Conservation (phyloP, 2,888 invertebrate genomes). For the Lobophora halterata region DNA sequence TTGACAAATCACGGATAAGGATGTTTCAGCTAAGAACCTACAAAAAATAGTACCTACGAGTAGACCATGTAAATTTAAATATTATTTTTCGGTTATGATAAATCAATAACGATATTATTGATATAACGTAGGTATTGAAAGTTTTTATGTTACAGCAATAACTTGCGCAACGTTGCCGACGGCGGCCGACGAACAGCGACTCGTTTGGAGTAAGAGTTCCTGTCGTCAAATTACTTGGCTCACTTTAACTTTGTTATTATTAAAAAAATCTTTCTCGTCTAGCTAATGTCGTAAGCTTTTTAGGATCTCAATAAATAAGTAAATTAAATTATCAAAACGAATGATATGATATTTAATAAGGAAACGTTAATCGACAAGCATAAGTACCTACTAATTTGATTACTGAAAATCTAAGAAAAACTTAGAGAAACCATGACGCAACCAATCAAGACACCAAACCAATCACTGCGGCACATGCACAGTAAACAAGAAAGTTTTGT, state of each 20-base stretch:
- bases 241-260: constrained; percentile 16
- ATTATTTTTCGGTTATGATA: too few relatives aligned
- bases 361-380: too few relatives aligned
- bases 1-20: too few relatives aligned
- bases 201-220: constrained; percentile 28
- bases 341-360: too few relatives aligned
- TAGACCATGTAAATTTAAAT: too few relatives aligned
- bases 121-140: constrained; percentile 20
- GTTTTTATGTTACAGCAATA: constrained; percentile 24
- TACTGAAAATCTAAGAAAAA: constrained; percentile 4
- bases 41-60: too few relatives aligned
- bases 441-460: constrained; percentile 11
- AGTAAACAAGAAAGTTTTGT: constrained; percentile 37
- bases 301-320: too few relatives aligned
- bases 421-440: constrained; percentile 11
- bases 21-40: too few relatives aligned
- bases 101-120: constrained; percentile 17
- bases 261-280: too few relatives aligned
- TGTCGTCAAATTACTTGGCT: constrained; percentile 14
- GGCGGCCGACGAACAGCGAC: constrained; percentile 34
- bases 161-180: constrained; percentile 36
- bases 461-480: constrained; percentile 14
- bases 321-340: too few relatives aligned
- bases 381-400: too few relatives aligned
- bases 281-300: not conserved